A percentile compares a stretch with the other conserved stretches of the same genome.
Conservation (phyloP, 2,113 vertebrate species). For the Pungitius pungitius region DNA sequence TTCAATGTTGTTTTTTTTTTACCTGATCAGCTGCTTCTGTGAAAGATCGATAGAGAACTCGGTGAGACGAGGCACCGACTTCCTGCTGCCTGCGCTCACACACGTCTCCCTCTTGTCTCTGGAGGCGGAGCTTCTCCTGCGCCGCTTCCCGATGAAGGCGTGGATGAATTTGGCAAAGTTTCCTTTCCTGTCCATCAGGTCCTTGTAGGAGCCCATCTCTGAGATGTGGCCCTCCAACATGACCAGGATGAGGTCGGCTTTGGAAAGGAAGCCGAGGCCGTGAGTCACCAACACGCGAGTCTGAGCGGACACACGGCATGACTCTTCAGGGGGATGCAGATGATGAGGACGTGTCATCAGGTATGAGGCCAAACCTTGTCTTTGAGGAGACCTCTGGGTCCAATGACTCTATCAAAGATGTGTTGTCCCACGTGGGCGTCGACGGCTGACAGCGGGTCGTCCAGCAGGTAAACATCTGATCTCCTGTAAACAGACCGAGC, state of each 20-base stretch:
- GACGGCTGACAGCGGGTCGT: slow-evolving; percentile 79
- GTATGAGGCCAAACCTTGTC: slow-evolving; percentile 59
- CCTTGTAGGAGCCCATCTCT: slow-evolving; percentile 89
- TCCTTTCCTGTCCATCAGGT: slow-evolving; percentile 84
- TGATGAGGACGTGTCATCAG: not conserved
- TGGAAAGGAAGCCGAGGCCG: slow-evolving; percentile 85
- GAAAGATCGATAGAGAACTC: slow-evolving; percentile 79
- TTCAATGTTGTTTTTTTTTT: not conserved
- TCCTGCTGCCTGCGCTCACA: slow-evolving; percentile 64
- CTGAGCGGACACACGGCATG: slow-evolving; percentile 60
- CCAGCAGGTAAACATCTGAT: slow-evolving; percentile 75
- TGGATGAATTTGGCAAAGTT: slow-evolving; percentile 90
- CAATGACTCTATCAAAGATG: slow-evolving; percentile 77
- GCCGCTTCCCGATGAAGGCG: slow-evolving; percentile 83
- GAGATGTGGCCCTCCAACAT: slow-evolving; percentile 89
- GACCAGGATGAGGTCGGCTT: slow-evolving; percentile 87
- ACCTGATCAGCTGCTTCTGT: slow-evolving; percentile 80
- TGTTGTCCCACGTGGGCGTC: slow-evolving; percentile 81
- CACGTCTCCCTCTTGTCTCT: slow-evolving; percentile 53
- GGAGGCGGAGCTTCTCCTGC: slow-evolving; percentile 37
- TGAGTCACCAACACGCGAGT: slow-evolving; percentile 92
- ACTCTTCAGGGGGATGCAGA: no score
- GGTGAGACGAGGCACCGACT: slow-evolving; percentile 68
- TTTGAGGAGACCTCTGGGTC: slow-evolving; percentile 72
- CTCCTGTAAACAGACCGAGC: slow-evolving; percentile 76